A percentile compares a stretch with the other conserved stretches of the same genome.
Conservation (phyloP, 2,113 vertebrate species). For the Macquaria ambigua region DNA sequence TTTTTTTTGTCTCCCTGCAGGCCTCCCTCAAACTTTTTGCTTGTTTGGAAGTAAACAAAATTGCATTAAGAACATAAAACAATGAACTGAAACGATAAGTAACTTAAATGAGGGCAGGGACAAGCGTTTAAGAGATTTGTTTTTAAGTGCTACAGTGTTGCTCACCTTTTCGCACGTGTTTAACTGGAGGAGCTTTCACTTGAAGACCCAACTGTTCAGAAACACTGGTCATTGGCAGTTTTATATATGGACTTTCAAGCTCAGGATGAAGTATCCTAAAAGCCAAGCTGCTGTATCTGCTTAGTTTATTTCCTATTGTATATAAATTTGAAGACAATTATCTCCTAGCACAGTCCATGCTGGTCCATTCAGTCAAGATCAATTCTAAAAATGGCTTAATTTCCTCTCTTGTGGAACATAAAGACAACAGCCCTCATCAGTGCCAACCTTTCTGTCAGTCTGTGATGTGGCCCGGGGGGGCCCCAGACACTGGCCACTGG, state of each 20-base stretch:
- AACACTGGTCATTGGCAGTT: not conserved
- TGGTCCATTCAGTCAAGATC: not conserved
- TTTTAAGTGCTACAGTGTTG: slow-evolving; percentile 17
- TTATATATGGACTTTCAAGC: not conserved
- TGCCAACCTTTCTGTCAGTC: slow-evolving; percentile 53
- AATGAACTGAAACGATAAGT: slow-evolving; percentile 44
- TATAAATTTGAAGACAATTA: not conserved
- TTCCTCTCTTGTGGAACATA: slow-evolving; percentile 58
- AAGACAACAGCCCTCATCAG: slow-evolving; percentile 65
- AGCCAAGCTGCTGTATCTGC: not conserved
- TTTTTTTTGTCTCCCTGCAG: slow-evolving; percentile 51
- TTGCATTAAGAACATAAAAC: slow-evolving; percentile 47
- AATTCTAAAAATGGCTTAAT: slow-evolving; percentile 26
- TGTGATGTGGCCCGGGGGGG: slow-evolving; percentile 61
- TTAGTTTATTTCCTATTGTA: not conserved
- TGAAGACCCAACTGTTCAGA: slow-evolving; percentile 1
- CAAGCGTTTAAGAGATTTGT: slow-evolving; percentile 19
- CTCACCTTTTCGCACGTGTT: not conserved
- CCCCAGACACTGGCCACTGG: slow-evolving; percentile 57
- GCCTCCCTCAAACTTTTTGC: slow-evolving; percentile 38
- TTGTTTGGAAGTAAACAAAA: slow-evolving; percentile 60
- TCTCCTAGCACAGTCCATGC: not conserved
- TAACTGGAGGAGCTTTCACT: slow-evolving; percentile 16
- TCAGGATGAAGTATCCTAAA: not conserved
- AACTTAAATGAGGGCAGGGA: slow-evolving; percentile 41